Base-by-base conservation (phyloP, 2,888 invertebrate genomes). In the Noctua comes region DNA sequence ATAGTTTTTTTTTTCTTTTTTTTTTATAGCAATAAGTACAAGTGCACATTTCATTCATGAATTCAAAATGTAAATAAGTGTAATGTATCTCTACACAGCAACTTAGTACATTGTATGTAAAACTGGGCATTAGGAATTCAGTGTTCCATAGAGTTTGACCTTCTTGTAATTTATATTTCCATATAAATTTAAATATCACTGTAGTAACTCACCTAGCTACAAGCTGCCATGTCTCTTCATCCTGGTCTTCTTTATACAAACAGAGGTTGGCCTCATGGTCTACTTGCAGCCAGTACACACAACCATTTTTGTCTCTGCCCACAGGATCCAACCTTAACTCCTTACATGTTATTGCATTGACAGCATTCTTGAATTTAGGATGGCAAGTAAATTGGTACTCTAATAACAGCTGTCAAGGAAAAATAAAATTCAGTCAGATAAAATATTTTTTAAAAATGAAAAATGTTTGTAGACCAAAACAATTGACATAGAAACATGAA, bases 341-440 rank as follows among this genome's bases (percentile, higher is more conserved):
- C 75, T 97, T 97, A 54, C 99, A 98, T 75, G 98, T 97, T 89
- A 98, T 95, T 89, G 98, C 98, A 93, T 99, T 98, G 31, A 99
- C 97, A 91, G 98, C 98, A 84, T 98, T 98, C 94, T 99, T 99
- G 95, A 99, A 99, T 94, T 99, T 99, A 36, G 97, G 97, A 96
- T 99, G 99, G 90, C 97, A 97, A 93, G 99, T 99, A 97, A 99
- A 99, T 95, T 99, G 99, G 90, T 98, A 98, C 95, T 99, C 99
- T 84, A 99, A 96, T 78, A 99, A 97, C 92, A 98, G 97, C 99
- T 99, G 96, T 13, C 97, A 95, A 89, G 81, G 71, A 72, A 36
- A 80, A 40, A 43, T 36, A 13, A 3, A 13, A 0, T 27, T 2
- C 0, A 4, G 16, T 27, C 4, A 46, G 43, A 36, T 36, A 27